phyloP scores from a whole-genome alignment of 2,888 invertebrate genomes.

The Drosophila limbata region DNA sequence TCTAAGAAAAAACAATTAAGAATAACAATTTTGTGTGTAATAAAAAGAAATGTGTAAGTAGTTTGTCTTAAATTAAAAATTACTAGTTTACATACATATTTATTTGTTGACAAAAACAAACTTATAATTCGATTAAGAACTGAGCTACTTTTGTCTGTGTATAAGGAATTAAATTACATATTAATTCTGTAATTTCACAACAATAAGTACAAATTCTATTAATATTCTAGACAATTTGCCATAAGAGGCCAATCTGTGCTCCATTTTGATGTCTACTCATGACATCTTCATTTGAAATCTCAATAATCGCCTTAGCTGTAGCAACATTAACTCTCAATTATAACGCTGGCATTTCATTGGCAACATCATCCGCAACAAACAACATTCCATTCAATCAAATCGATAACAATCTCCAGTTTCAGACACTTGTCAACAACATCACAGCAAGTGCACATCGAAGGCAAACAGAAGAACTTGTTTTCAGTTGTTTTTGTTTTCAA shows the following conservation, averaged over 20 bases:
- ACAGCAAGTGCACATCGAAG: conserved; percentile 26
- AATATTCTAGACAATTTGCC: background rate
- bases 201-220: no score
- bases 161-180: no score
- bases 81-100: no score
- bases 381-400: conserved; percentile 54
- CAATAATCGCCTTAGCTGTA: conserved; percentile 32
- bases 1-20: no score
- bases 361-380: conserved; percentile 22
- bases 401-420: conserved; percentile 47
- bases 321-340: conserved; percentile 47
- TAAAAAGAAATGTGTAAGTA: no score
- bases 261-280: conserved; percentile 16
- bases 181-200: no score
- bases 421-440: conserved; percentile 44
- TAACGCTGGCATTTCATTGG: conserved; percentile 41
- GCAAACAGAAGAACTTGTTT: conserved; percentile 59
- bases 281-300: conserved; percentile 44
- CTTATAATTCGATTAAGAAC: background rate
- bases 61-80: no score
- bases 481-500: conserved; percentile 27
- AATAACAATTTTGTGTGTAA: no score
- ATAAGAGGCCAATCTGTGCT: background rate
- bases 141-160: no score
- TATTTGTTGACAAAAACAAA: no score